phyloP scores from a whole-genome alignment of 2,797 vertebrate genomes.

The Aeoliscus strigatus region DNA sequence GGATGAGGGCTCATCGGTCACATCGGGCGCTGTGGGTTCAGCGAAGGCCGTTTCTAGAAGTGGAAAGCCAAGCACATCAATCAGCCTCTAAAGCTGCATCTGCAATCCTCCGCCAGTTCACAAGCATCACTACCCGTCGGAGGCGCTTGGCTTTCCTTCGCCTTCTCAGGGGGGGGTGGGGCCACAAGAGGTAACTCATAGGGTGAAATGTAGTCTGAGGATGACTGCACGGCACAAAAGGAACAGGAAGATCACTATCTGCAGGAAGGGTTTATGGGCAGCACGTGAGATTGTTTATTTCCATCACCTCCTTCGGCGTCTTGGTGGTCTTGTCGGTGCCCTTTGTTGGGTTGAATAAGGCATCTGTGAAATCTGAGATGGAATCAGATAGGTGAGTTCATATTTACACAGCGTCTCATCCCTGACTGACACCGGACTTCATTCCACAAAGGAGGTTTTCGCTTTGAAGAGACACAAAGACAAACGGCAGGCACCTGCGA shows the following conservation, averaged over 20 bases:
- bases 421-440: slow-evolving; percentile 7
- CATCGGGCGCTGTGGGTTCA: slow-evolving; percentile 19
- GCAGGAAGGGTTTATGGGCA: slow-evolving; percentile 23
- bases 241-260: slow-evolving; percentile 29
- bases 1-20: slow-evolving; percentile 19
- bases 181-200: slow-evolving; percentile 69
- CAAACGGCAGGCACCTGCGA: slow-evolving; percentile 79
- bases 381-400: slow-evolving; percentile 22
- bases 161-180: slow-evolving; percentile 20
- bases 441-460: slow-evolving; percentile 1
- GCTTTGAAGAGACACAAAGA: slow-evolving; percentile 4
- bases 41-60: slow-evolving; percentile 30
- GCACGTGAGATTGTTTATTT: slow-evolving; percentile 6
- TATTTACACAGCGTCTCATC: slow-evolving; percentile 7
- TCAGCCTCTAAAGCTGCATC: slow-evolving; percentile 10
- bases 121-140: slow-evolving; percentile 48
- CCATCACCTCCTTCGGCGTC: slow-evolving; percentile 65
- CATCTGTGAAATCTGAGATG: slow-evolving; percentile 88
- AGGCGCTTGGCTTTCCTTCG: slow-evolving; percentile 26
- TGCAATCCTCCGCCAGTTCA: neutral
- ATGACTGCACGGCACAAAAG: slow-evolving; percentile 52
- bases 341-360: slow-evolving; percentile 92
- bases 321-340: slow-evolving; percentile 72
- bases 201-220: slow-evolving; percentile 66
- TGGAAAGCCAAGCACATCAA: neutral